Conservation (phyloP, 2,113 vertebrate species). For the Craseonycteris thonglongyai region DNA sequence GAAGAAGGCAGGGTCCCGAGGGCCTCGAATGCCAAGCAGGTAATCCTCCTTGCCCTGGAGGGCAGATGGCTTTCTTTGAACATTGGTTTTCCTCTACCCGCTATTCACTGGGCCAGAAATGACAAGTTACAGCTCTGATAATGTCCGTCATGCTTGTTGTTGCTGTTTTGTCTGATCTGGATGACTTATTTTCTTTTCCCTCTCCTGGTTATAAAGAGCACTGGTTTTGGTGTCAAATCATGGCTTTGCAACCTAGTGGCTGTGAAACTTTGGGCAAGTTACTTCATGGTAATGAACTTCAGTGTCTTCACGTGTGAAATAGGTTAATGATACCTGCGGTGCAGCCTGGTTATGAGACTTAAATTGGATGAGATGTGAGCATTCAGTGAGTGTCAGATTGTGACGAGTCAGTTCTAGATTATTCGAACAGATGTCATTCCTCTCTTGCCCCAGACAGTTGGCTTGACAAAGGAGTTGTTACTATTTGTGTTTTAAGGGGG, state of each 20-base stretch:
- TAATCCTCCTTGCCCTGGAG: not conserved
- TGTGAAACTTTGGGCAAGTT: not conserved
- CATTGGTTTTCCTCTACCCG: not conserved
- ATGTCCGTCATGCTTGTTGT: not conserved
- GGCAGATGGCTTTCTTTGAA: not conserved
- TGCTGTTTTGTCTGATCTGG: not conserved
- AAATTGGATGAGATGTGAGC: not conserved
- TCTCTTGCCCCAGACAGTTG: not conserved
- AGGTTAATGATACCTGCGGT: too few species aligned
- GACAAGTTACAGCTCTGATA: not conserved
- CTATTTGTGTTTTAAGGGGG: not conserved
- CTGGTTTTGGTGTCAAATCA: not conserved
- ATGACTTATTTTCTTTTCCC: not conserved
- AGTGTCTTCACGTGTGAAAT: not conserved
- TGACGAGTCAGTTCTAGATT: not conserved
- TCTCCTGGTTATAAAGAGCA: not conserved
- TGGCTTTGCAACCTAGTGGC: not conserved
- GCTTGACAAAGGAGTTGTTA: not conserved
- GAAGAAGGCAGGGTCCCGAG: not conserved
- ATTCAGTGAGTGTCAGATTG: too few species aligned
- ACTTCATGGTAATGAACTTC: not conserved
- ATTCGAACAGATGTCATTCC: not conserved
- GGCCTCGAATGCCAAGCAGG: constrained; percentile 11
- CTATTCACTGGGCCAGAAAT: not conserved
- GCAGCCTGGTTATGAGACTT: not conserved